A percentile compares a stretch with the other conserved stretches of the same genome.
Conservation (phyloP, 2,888 invertebrate genomes). For the Tenthredo distinguenda region DNA sequence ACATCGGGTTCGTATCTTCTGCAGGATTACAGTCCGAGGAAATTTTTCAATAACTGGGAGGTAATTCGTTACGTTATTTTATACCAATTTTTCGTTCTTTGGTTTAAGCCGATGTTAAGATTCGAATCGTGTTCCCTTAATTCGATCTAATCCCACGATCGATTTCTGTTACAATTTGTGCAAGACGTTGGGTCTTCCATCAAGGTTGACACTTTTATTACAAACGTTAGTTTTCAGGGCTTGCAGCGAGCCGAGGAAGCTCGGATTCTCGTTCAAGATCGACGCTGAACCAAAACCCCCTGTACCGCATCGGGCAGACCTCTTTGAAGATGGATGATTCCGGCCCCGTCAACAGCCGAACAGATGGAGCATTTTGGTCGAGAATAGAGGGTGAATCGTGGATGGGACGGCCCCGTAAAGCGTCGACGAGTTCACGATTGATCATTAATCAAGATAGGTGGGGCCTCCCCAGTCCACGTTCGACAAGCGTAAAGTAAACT, state of each 20-base stretch:
- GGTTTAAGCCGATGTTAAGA: background rate
- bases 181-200: background rate
- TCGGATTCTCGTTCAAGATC: background rate
- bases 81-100: background rate
- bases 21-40: background rate
- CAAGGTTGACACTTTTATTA: slow-evolving; percentile 38
- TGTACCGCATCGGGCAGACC: background rate
- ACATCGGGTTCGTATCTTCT: background rate
- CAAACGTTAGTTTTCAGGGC: background rate
- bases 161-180: background rate
- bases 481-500: background rate
- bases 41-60: background rate
- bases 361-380: slow-evolving; percentile 32
- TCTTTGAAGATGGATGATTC: slow-evolving; percentile 37
- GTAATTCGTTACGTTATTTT: background rate
- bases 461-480: background rate
- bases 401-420: slow-evolving; percentile 6
- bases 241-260: background rate
- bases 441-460: slow-evolving; percentile 41
- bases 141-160: background rate
- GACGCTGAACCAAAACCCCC: background rate
- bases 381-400: slow-evolving; percentile 4
- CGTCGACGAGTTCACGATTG: slow-evolving; percentile 23
- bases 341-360: slow-evolving; percentile 33
- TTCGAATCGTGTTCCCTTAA: background rate